Base-by-base conservation (phyloP, 2,888 invertebrate species). In the Horisme vitalbata region DNA sequence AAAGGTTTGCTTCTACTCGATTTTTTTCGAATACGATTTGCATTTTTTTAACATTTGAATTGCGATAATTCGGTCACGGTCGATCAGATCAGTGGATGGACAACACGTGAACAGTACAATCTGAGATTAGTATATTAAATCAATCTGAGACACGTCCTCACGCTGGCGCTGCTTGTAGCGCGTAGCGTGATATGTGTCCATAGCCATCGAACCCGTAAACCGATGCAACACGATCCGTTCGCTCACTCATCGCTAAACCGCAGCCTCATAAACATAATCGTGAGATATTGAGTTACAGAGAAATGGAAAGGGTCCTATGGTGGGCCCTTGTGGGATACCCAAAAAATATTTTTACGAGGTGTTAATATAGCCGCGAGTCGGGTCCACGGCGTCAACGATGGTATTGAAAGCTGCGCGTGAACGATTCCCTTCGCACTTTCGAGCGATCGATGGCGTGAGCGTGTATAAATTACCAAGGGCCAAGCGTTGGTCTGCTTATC, bases 61-160 rank as follows among this genome's bases (percentile, higher is more conserved):
- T 14, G 41, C 36, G 21, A 21, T 21, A 33, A 21, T 21, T 32
- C 26, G 35, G 41, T 41, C 41, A 41, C 35, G 41, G 46, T 26
- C 41, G 41, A 31, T 26, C 28, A 21, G 24, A n/a, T 15, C 7
- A 35, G 33, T n/a, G 27, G 9, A n/a, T 6, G 21, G 0, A 5
- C 4, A 20, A 26, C 39, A 32, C 39, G 39, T 32, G 24, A 20
- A 6, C 24, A 8, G 11, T 6, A 23, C 7, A 10, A 27, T 15
- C 35, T 5, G 10, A 9, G 15, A 10, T n/a, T n/a, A n/a, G n/a
- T n/a, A n/a, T n/a, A n/a, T n/a, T n/a, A n/a, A n/a, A n/a, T n/a
- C n/a, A n/a, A n/a, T n/a, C n/a, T n/a, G n/a, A n/a, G n/a, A n/a
- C n/a, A n/a, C n/a, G n/a, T n/a, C n/a, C n/a, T n/a, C n/a, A n/a